Evolutionary conservation across 2,113 vertebrate genomes (phyloP).

Genomic region (Oxyruncus cristatus): DNA sequence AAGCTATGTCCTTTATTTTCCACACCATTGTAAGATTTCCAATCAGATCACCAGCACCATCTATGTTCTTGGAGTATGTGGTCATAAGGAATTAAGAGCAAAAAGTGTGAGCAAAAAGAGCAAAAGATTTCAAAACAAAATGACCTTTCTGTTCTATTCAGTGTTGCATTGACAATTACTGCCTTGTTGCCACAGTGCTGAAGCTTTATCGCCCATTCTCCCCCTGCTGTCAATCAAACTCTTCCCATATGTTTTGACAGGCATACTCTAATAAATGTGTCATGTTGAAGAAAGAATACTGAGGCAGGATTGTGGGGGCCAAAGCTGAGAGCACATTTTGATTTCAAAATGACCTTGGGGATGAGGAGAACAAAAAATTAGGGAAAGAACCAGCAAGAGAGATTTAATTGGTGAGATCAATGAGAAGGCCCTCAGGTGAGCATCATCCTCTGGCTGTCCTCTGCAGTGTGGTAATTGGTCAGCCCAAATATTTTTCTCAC

Average conservation of each 20-base stretch:
- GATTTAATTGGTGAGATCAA: background rate
- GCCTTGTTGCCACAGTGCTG: background rate
- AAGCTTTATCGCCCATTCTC: background rate
- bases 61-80: accelerated
- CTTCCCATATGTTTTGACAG: background rate
- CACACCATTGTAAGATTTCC: background rate
- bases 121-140: background rate
- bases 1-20: background rate
- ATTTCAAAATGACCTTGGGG: background rate
- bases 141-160: accelerated
- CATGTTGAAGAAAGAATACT: background rate
- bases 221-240: background rate
- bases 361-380: accelerated
- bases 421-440: background rate
- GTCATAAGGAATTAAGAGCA: background rate
- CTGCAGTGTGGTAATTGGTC: background rate
- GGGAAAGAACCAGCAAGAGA: background rate
- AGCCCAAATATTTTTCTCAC: background rate
- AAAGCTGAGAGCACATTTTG: background rate
- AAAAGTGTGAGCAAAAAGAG: background rate
- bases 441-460: background rate
- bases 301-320: background rate
- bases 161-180: background rate
- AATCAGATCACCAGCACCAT: background rate
- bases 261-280: background rate